Base-by-base conservation (phyloP, 2,113 vertebrate species). In the Protomyctophum bolini region DNA sequence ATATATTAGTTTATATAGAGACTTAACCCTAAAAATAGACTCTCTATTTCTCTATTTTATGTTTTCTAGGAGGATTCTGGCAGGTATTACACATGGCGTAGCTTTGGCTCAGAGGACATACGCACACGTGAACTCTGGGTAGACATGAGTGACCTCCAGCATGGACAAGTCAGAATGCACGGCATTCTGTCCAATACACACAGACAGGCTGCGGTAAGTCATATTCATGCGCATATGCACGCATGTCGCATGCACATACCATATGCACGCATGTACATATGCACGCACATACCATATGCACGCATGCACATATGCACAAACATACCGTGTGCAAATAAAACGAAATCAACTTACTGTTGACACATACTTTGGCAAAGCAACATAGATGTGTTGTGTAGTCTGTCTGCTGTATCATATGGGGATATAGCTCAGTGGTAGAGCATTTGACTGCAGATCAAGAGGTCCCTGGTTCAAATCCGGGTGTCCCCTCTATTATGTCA, bases 141-240 rank as follows among this genome's bases (percentile, higher is more conserved):
- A 0, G 93, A 97, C n/a, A 72, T 97, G 91, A 86, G 72, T 0
- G 70, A 87, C 2, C 88, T 91, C 73, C 92, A 92, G 71, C 81
- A 88, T 61, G 95, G 91, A 77, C 94, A 95, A 65, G 95, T 91
- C 28, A 92, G 91, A 85, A 89, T 96, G 66, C 96, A 97, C 0
- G 91, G 93, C 8, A 95, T 96, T 80, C 93, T 98, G 15, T 98
- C 96, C 78, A 98, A 94, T 76, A 92, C 94, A 0, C 96, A 97
- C 91, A 92, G 95, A 2, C 96, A 97, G 79, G 96, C 96, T 69
- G 94, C 94, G 79, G 96, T 98, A 89, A 96, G 95, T 72, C 11
- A 15, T 54, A 70, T 29, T 21, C 72, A 52, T 28, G 41, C 12
- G 8, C 46, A 51, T 10, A 33, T 7, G 15, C 54, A 66, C 55